A percentile compares a stretch with the other conserved stretches of the same genome.
Evolutionary conservation across 2,797 vertebrate species (phyloP).

Genomic region (Tenualosa thibaudeaui): DNA sequence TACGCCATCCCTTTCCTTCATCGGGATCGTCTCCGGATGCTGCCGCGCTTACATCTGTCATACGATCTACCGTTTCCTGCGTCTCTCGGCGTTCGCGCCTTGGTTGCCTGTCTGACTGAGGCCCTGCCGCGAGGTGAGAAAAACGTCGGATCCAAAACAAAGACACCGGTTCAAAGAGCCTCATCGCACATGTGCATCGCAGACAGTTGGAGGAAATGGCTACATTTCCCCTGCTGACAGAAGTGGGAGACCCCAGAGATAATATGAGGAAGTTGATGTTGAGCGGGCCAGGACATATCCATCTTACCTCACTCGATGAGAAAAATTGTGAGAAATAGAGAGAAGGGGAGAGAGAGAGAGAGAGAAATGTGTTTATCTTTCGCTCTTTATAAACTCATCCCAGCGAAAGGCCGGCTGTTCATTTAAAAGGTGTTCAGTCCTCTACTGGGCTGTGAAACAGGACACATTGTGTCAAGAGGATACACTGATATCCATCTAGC

Average conservation of each 20-base stretch:
- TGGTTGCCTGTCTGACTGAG: background rate
- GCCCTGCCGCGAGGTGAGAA: background rate
- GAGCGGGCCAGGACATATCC: slow-evolving; percentile 33
- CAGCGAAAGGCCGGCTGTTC: background rate
- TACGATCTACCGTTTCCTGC: slow-evolving; percentile 1
- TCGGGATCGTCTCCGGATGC: background rate
- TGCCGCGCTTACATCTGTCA: background rate
- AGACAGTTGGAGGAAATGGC: slow-evolving; percentile 51
- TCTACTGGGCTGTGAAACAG: background rate
- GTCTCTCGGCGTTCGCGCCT: background rate
- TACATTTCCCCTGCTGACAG: slow-evolving; percentile 59
- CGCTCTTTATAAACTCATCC: background rate
- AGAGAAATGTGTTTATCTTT: slow-evolving; percentile 39
- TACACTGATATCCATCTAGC: slow-evolving; percentile 10
- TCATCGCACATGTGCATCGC: slow-evolving; percentile 42
- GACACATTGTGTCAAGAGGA: slow-evolving; percentile 13
- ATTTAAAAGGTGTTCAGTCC: background rate
- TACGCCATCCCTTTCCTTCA: background rate
- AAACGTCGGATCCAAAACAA: background rate
- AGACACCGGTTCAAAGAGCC: slow-evolving; percentile 47
- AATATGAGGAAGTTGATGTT: slow-evolving; percentile 50
- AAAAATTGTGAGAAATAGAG: background rate
- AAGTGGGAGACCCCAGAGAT: slow-evolving; percentile 54
- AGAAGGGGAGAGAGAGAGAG: slow-evolving; percentile 12
- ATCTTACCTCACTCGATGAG: slow-evolving; percentile 45